Conservation (phyloP, 2,888 invertebrate species). For the Nebria salina region DNA sequence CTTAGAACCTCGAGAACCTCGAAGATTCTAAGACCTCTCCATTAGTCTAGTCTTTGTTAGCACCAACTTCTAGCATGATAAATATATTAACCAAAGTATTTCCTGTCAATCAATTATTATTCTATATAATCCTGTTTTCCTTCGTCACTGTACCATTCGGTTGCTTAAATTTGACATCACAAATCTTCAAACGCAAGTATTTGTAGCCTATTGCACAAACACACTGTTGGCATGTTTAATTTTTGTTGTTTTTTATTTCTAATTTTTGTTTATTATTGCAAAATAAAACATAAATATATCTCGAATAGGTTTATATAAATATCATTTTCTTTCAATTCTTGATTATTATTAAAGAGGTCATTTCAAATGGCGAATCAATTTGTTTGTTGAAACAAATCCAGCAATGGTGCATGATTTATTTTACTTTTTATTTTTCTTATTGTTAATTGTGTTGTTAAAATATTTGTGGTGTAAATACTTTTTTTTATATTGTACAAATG, state of each 20-base stretch:
- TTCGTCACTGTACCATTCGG: slow-evolving; percentile 33
- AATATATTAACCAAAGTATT: slow-evolving; percentile 39
- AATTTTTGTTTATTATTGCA: slow-evolving; percentile 31
- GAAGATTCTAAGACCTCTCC: background rate
- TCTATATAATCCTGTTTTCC: slow-evolving; percentile 23
- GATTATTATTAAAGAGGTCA: slow-evolving; percentile 3
- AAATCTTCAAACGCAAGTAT: slow-evolving; percentile 45
- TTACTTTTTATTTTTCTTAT: slow-evolving; percentile 34
- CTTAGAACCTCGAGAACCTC: too few relatives aligned
- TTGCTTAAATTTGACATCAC: slow-evolving; percentile 40
- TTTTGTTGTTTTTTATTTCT: slow-evolving; percentile 24
- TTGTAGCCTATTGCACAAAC: slow-evolving; percentile 31
- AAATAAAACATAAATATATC: slow-evolving; percentile 31
- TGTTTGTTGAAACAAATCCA: slow-evolving; percentile 21
- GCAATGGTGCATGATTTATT: slow-evolving; percentile 40
- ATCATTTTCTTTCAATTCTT: slow-evolving; percentile 27
- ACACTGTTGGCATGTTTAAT: slow-evolving; percentile 43
- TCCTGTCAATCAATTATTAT: slow-evolving; percentile 34
- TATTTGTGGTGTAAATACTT: slow-evolving; percentile 6
- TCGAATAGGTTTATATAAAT: slow-evolving; percentile 40
- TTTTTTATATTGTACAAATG: background rate
- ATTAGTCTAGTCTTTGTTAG: slow-evolving; percentile 33
- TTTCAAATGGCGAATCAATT: slow-evolving; percentile 29
- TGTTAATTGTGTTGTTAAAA: slow-evolving; percentile 45
- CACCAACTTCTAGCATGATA: background rate